Evolutionary conservation across 1,140 invertebrate genomes (phyloP).

Genomic region (Drosophila orena): DNA sequence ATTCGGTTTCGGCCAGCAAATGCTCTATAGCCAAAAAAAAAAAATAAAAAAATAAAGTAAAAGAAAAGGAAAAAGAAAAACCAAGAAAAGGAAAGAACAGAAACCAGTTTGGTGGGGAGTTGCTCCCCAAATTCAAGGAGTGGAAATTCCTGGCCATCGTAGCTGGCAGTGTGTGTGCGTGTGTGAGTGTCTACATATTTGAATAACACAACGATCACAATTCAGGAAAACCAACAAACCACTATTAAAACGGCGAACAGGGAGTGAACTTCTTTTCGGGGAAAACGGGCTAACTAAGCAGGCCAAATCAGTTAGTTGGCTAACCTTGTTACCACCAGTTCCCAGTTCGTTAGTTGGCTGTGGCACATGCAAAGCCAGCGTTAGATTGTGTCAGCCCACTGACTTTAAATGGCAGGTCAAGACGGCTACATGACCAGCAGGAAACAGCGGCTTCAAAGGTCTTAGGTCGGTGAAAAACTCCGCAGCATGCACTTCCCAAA

Average conservation of each 20-base stretch:
- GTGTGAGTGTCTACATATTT: slow-evolving; percentile 47
- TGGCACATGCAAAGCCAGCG: slow-evolving; percentile 50
- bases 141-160: slow-evolving; percentile 26
- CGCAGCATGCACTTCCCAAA: slow-evolving; percentile 19
- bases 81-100: background rate
- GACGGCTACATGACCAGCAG: slow-evolving; percentile 43
- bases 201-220: slow-evolving; percentile 41
- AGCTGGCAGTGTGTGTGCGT: slow-evolving; percentile 17
- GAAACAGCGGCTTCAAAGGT: slow-evolving; percentile 28
- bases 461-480: slow-evolving; percentile 23
- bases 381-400: slow-evolving; percentile 50
- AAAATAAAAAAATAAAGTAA: slow-evolving; percentile 3
- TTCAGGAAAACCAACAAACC: slow-evolving; percentile 28
- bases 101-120: slow-evolving; percentile 26
- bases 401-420: slow-evolving; percentile 44
- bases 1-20: slow-evolving; percentile 27
- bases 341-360: slow-evolving; percentile 1
- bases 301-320: slow-evolving; percentile 34
- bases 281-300: background rate
- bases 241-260: background rate
- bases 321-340: slow-evolving; percentile 30
- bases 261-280: slow-evolving; percentile 17
- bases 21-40: slow-evolving; percentile 23
- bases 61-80: slow-evolving; percentile 15
- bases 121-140: slow-evolving; percentile 22